A percentile compares a stretch with the other conserved stretches of the same genome.
These are phyloP conservation scores for Melanotaenia pygmaea DNA, from an alignment of 2,797 vertebrate species.

Conservation along the genomic window DNA sequence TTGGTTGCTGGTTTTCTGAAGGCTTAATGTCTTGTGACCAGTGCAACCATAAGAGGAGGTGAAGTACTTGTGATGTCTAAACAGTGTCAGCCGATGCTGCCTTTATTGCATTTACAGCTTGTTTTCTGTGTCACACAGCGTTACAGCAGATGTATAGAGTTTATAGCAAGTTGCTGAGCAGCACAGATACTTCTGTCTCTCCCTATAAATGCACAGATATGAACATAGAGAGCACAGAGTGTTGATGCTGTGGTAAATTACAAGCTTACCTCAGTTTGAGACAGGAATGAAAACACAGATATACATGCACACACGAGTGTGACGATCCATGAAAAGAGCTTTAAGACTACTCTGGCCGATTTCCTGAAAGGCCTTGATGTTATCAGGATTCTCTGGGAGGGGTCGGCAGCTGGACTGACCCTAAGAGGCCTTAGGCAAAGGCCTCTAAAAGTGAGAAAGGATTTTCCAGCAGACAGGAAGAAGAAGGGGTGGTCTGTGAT, in stretches of 20 bases:
- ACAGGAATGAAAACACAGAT: conserved; percentile 31
- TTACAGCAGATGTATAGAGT: not conserved
- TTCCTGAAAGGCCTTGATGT: conserved; percentile 50
- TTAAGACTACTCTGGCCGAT: conserved; percentile 30
- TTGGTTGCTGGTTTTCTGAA: conserved; percentile 22
- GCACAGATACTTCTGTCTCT: conserved; percentile 35
- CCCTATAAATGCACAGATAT: conserved; percentile 23
- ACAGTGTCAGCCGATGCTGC: conserved; percentile 46
- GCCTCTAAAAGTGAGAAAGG: conserved; percentile 15
- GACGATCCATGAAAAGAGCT: conserved; percentile 46
- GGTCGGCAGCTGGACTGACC: not conserved
- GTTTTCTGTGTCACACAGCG: conserved; percentile 13
- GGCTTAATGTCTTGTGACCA: conserved; percentile 53
- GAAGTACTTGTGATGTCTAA: conserved; percentile 46
- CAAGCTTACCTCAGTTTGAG: conserved; percentile 32
- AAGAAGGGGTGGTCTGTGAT: conserved; percentile 44
- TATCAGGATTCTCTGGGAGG: conserved; percentile 41
- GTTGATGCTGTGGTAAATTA: conserved; percentile 40
- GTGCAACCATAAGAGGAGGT: conserved; percentile 6
- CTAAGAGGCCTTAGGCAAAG: not conserved
- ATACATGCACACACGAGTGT: conserved; percentile 24
- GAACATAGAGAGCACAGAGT: not conserved
- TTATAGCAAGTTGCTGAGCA: conserved; percentile 25
- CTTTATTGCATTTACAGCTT: conserved; percentile 44
- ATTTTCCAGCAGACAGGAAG: conserved; percentile 39